A percentile compares a stretch with the other conserved stretches of the same genome.
Conservation (phyloP, 2,113 vertebrate genomes). For the Aptenodytes patagonicus region DNA sequence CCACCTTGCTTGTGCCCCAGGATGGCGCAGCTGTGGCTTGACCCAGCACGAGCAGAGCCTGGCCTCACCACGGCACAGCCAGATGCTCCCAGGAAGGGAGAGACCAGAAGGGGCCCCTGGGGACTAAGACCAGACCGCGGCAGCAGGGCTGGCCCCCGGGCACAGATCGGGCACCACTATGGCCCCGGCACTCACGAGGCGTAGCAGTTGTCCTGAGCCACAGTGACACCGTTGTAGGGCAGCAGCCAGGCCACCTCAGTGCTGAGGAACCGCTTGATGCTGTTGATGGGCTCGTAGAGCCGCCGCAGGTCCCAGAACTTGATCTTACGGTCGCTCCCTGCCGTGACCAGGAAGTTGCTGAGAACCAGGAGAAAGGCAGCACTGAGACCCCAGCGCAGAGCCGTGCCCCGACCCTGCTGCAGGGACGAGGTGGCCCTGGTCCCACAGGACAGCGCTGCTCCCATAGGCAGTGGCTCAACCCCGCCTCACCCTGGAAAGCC, state of each 20-base stretch:
- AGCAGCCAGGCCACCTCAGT: conserved; percentile 90
- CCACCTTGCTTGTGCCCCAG: too few relatives aligned
- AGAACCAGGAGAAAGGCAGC: not conserved
- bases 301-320: conserved; percentile 93
- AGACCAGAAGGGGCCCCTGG: not conserved
- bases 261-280: conserved; percentile 85
- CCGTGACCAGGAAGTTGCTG: conserved; percentile 87
- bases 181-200: conserved; percentile 74
- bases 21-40: too few relatives aligned
- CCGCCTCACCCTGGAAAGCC: not conserved
- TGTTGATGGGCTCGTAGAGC: conserved; percentile 79
- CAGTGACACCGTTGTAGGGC: conserved; percentile 81
- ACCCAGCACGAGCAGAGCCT: not conserved
- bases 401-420: fast-evolving
- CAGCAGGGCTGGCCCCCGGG: not conserved
- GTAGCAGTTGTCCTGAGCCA: conserved; percentile 87
- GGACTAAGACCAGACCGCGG: fast-evolving
- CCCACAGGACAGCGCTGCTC: not conserved
- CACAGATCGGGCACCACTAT: fast-evolving
- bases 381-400: not conserved
- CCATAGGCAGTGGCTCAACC: not conserved
- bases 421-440: fast-evolving
- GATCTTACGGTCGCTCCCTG: conserved; percentile 88
- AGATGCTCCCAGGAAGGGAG: not conserved
- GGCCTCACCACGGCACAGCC: fast-evolving